Conservation (phyloP, 2,888 invertebrate genomes). For the Zaprionus lineosus region DNA sequence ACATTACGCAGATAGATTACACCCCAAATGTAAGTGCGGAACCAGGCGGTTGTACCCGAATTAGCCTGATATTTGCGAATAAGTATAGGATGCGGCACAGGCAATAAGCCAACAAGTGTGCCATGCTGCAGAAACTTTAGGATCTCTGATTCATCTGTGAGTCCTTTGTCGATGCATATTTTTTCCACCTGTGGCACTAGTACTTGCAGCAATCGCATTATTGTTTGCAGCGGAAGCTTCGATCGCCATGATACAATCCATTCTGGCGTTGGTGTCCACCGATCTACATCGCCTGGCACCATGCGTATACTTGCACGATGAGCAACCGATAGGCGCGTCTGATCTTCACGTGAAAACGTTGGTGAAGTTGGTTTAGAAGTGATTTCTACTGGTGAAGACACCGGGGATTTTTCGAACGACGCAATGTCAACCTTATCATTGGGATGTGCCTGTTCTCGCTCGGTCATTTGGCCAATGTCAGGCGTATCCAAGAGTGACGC, state of each 20-base stretch:
- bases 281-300: constrained; percentile 74
- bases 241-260: constrained; percentile 98
- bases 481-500: constrained; percentile 96
- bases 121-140: constrained; percentile 99
- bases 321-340: constrained; percentile 75
- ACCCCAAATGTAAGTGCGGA: constrained; percentile 99
- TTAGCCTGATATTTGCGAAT: constrained; percentile 99
- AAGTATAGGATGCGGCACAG: constrained; percentile 99
- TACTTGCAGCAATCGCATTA: constrained; percentile 98
- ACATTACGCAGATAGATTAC: constrained; percentile 99
- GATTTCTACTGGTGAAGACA: constrained; percentile 38
- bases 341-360: constrained; percentile 49
- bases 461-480: constrained; percentile 94
- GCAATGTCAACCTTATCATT: constrained; percentile 65
- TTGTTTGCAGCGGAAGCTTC: constrained; percentile 98
- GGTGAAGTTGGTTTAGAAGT: constrained; percentile 54
- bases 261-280: constrained; percentile 96
- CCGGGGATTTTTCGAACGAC: constrained; percentile 56
- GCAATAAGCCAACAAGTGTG: constrained; percentile 97
- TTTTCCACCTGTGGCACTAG: constrained; percentile 99
- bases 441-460: constrained; percentile 95
- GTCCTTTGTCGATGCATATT: constrained; percentile 99
- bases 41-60: constrained; percentile 99
- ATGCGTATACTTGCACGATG: constrained; percentile 87
- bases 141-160: constrained; percentile 99